A percentile compares a stretch with the other conserved stretches of the same genome.
phyloP scores from a whole-genome alignment of 2,888 invertebrate species.

The Chorisops tibialis region DNA sequence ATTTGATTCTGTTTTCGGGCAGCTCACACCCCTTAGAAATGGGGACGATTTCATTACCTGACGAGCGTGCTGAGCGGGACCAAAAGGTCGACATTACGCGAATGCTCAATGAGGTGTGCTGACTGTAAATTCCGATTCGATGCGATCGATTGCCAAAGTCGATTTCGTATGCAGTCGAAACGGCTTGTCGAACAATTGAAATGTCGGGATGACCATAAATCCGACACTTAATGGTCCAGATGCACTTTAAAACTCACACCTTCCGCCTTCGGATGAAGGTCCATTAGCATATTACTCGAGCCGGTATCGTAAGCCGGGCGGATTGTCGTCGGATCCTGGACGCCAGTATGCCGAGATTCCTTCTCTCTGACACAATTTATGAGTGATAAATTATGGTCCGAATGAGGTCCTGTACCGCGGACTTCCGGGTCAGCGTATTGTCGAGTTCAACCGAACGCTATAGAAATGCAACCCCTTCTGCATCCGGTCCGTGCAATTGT shows the following conservation, averaged over 20 bases:
- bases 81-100: neutral
- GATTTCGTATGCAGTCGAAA: neutral
- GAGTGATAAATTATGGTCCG: conserved; percentile 8
- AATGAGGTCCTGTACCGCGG: neutral
- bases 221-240: conserved; percentile 50
- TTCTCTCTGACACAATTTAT: neutral
- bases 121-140: conserved; percentile 21
- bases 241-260: conserved; percentile 27
- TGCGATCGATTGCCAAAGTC: conserved; percentile 15
- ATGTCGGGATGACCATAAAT: conserved; percentile 44
- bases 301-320: neutral
- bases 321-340: neutral
- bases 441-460: neutral
- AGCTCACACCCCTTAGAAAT: conserved; percentile 3
- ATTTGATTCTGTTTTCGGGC: conserved; percentile 22
- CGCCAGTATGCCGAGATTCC: neutral
- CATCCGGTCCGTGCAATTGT: neutral
- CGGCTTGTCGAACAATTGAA: conserved; percentile 8
- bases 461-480: neutral
- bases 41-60: neutral
- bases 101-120: conserved; percentile 19
- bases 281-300: conserved; percentile 25
- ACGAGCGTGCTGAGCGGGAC: neutral
- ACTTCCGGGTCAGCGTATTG: conserved; percentile 5
- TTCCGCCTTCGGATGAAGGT: conserved; percentile 23